Percentiles rank a stretch among this genome's conserved stretches.
These are phyloP conservation scores for Phaedon cochleariae DNA, from an alignment of 2,888 invertebrate species.

Conservation along the genomic window DNA sequence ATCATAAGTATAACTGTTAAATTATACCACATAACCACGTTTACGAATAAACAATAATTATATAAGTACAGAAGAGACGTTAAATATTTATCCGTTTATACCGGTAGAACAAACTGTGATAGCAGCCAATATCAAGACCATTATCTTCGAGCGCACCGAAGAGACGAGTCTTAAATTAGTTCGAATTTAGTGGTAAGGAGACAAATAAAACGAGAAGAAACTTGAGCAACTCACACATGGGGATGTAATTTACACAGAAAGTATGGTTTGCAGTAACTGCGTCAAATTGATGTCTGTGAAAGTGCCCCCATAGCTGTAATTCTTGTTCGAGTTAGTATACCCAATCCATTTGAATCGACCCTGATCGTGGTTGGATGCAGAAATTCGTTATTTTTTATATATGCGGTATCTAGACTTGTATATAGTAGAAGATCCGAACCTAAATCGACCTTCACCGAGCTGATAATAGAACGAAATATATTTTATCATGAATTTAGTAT, in stretches of 20 bases:
- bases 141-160: slow-evolving; percentile 28
- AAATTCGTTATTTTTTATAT: not conserved
- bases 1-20: too few species aligned
- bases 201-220: slow-evolving; percentile 14
- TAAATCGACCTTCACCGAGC: too few species aligned
- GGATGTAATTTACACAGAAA: slow-evolving; percentile 19
- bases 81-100: not conserved
- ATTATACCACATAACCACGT: too few species aligned
- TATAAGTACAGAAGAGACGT: not conserved
- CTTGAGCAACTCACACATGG: slow-evolving; percentile 6
- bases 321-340: not conserved
- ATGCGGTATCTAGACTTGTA: not conserved
- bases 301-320: not conserved
- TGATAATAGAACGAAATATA: too few species aligned
- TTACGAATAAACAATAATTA: not conserved
- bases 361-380: not conserved
- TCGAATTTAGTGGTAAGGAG: slow-evolving; percentile 36
- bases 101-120: slow-evolving; percentile 26
- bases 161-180: slow-evolving; percentile 41
- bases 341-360: not conserved
- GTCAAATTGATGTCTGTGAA: slow-evolving; percentile 3
- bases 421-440: too few species aligned
- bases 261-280: slow-evolving; percentile 10
- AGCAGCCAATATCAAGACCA: slow-evolving; percentile 34
- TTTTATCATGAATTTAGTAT: too few species aligned